Base-by-base conservation (phyloP, 2,797 vertebrate genomes). In the Schizopygopsis pylzovi region DNA sequence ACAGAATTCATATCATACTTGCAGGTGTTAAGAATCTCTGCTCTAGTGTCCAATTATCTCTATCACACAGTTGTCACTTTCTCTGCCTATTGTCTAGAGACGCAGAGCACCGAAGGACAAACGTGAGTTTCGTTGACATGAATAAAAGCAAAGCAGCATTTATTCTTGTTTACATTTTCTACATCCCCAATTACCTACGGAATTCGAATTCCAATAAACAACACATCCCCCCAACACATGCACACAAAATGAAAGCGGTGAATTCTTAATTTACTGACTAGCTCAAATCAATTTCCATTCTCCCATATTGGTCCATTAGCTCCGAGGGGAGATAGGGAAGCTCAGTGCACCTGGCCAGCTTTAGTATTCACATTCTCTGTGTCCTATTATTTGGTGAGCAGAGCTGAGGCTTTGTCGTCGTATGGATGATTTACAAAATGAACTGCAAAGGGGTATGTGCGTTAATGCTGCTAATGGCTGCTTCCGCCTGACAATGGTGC, bases 231-330 rank as follows among this genome's bases (percentile, higher is more conserved):
- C 78, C 52, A 87, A 54, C 61, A 33, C 25, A 81, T 4, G 41
- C 54, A 43, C 72, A 77, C 39, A 67, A 79, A 88, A 89, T 88
- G 33, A 88, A 85, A 83, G 84, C 20, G 18, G 33, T 76, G 87
- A 85, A 90, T 89, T 90, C 88, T 84, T 90, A 88, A 88, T 89
- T 88, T 87, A 89, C 87, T 65, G 83, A 78, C 89, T 88, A 77
- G 68, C 87, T 72, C 59, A 12, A 90, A 87, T 90, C 87, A 90
- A 82, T 90, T 83, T 82, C 56, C 89, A 86, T 68, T 79, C 78
- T 83, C 54, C 25, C 33, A 59, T 82, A 81, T 84, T 75, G 87
- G 89, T 88, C 86, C 87, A 90, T 89, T 90, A 88, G 81, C 87
- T 87, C 67, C 9, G 52, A 84, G 73, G 83, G 79, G 81, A 88